Evolutionary conservation across 2,888 invertebrate genomes (phyloP).

Genomic region (Adelphocoris suturalis): DNA sequence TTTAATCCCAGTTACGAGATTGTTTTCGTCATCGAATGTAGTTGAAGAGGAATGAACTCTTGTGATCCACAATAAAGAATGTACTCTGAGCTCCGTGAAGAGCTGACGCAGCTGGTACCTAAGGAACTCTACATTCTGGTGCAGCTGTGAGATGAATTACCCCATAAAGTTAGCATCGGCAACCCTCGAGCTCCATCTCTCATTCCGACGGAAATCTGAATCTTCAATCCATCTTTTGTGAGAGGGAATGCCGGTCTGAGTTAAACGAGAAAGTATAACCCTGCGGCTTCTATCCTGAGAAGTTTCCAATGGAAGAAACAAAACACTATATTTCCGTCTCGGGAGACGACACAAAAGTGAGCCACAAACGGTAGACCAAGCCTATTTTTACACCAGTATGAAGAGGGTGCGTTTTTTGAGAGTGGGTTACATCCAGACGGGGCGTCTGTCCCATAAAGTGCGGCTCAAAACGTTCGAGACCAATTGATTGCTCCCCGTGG

Average conservation of each 20-base stretch:
- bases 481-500: neutral
- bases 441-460: slow-evolving; percentile 26
- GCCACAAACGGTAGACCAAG: slow-evolving; percentile 43
- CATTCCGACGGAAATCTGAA: too few species aligned
- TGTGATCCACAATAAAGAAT: too few species aligned
- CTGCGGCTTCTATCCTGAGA: neutral
- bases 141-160: too few species aligned
- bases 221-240: neutral
- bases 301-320: slow-evolving; percentile 40
- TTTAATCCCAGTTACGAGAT: too few species aligned
- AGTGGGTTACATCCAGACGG: slow-evolving; percentile 34
- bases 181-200: too few species aligned
- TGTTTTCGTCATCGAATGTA: too few species aligned
- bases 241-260: neutral
- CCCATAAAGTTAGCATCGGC: too few species aligned
- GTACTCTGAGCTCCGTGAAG: too few species aligned
- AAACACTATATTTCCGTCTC: slow-evolving; percentile 52
- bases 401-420: slow-evolving; percentile 45
- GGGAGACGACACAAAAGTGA: slow-evolving; percentile 54
- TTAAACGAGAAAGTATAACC: neutral
- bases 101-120: too few species aligned
- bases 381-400: slow-evolving; percentile 43
- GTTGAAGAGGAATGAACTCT: too few species aligned
- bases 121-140: too few species aligned
- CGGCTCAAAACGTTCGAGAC: neutral